Base-by-base conservation (phyloP, 2,888 invertebrate genomes). In the Boloria selene region DNA sequence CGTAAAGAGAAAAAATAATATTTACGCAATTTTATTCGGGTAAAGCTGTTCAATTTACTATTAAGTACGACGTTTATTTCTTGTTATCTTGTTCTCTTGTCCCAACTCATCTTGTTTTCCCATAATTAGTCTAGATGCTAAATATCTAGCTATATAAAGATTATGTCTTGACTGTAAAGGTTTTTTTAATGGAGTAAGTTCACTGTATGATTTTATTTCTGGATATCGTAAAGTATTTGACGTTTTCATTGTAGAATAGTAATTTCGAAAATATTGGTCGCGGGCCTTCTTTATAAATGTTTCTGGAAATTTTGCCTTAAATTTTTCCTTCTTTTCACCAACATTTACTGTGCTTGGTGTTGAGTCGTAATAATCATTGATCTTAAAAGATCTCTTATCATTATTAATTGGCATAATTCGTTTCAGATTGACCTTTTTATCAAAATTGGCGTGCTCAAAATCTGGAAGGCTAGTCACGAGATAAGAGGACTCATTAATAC, bases 401-500 rank as follows among this genome's bases (percentile, higher is more conserved):
- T 74, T 73, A 58, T 67, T 73, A 67, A 69, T 71, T 53, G 70
- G 42, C 38, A 74, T 42, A 4, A 73, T 45, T 42, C 17, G 55
- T 17, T 45, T 31, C 1, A 6, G 52, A 56, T 72, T 70, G 17
- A 58, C 56, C 17, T 66, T 72, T 7, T 67, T 56, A 45, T 53
- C 58, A 51, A 66, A 47, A 18, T 68, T 49, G 64, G 58, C 61
- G 26, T 77, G 75, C 42, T 85, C 81, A 18, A 75, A 70, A 59
- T 86, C 85, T 50, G 86, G 83, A 18, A 83, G 72, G 67, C 76
- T 81, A 5, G 85, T 88, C 4, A 91, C 88, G 58, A 91, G 72
- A 66, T 84, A 90, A 0, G 85, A 77, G 0, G 87, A 79, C 44
- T 84, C 82, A 74, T 90, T 89, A 16, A 91, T 70, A 14, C 85